Base-by-base conservation (phyloP, 2,888 invertebrate genomes). In the Thysanoteuthis rhombus region DNA sequence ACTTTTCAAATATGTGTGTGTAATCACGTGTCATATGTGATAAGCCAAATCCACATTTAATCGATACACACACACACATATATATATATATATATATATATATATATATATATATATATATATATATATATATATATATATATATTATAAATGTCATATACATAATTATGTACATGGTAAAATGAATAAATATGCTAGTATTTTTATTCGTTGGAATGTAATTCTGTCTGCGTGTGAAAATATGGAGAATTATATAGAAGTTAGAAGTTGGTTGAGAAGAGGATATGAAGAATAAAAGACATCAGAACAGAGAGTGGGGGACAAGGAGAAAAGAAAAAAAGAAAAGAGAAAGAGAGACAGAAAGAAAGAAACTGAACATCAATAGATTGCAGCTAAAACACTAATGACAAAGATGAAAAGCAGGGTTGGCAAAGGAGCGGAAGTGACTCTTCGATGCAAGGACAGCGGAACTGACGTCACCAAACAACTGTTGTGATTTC, bases 401-500 rank as follows among this genome's bases (percentile, higher is more conserved):
- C 75, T n/a, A 75, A n/a, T 36, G n/a, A 36, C 75, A 75, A 75
- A 75, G 75, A 75, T 75, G n/a, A 75, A 75, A 75, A 75, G n/a
- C n/a, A 12, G 75, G 75, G 75, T n/a, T 75, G 12, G n/a, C 19
- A 75, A 75, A 75, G 75, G 75, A 75, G 36, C 75, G 75, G 75
- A 75, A 75, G 75, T 75, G n/a, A 75, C 75, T 75, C 75, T 75
- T 75, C 75, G 75, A 75, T 75, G 75, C 75, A 75, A 75, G n/a
- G 36, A n/a, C 75, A 75, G 75, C 75, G 75, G 75, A 75, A 75
- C 25, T 75, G 75, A 75, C 75, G 75, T 75, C 75, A 75, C n/a
- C 2, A 75, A 36, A n/a, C 75, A 75, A 75, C 75, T 75, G 75
- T 75, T 75, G 75, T 75, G 75, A 75, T 75, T 75, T 75, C 75